Evolutionary conservation across 2,113 vertebrate species (phyloP), one percentile per base, ranked within the genome.

Genomic region (Protomyctophum bolini): DNA sequence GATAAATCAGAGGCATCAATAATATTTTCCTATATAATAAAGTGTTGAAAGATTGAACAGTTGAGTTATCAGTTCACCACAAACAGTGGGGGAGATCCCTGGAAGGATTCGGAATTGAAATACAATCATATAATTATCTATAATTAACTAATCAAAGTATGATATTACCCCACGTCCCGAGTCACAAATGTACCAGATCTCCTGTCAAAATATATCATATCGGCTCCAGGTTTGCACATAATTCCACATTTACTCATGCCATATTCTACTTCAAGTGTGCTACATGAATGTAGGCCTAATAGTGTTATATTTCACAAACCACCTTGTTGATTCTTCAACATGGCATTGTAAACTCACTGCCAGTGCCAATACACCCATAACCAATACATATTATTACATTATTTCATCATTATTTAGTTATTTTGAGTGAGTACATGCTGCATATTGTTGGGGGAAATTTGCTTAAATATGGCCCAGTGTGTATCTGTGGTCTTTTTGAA

Each of bases 401-500:
- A 33, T 52, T 8, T 70, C 57, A 56, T 56, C n/a, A 66, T 52
- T 1, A 1, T 12, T 56, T 29, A 60, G 66, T 14, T 63, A 12
- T 21, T 21, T 21, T 54, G n/a, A 58, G 10, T 55, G 10, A 59
- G 15, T 57, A 52, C 7, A 1, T 52, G 41, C 33, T 50, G 58
- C 65, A 10, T 74, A 12, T n/a, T 3, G 11, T 4, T 11, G 52
- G n/a, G 29, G 48, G 28, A 33, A 41, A 69, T 12, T 5, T 47
- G 63, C 68, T 9, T 73, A 48, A 60, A 61, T 73, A 60, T 33
- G 58, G 58, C 5, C 58, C 47, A 1, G 50, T 72, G 58, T 68
- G 61, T 75, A 78, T 64, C 54, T 82, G 67, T 66, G 67, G 74
- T 82, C 70, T 65, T 78, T 65, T 79, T 62, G 58, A 2, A 51